Evolutionary conservation across 2,888 invertebrate genomes (phyloP), one percentile per base, ranked within the genome.

Genomic region (Hylaea fasciaria): DNA sequence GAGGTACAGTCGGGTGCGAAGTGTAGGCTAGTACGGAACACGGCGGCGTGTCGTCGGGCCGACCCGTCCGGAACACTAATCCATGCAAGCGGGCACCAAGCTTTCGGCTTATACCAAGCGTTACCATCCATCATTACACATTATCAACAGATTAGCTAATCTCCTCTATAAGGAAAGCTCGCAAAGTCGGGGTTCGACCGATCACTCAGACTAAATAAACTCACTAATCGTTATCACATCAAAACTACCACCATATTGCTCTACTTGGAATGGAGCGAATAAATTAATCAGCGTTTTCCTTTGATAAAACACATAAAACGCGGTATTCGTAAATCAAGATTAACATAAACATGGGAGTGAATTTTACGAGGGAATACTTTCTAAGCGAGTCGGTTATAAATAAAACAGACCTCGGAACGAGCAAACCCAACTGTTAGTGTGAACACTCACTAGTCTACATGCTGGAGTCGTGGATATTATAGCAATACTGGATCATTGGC

Each of bases 71-170:
- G 46, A 59, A 74, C 76, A 73, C 73, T 63, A 67, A 68, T 72
- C 73, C 83, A 81, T 81, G 83, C 82, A 78, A 73, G 72, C 68
- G 73, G 66, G 67, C 72, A 71, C 63, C 77, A 76, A 76, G 77
- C 77, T 68, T 62, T 70, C 68, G 69, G 64, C 66, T 66, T 66
- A 22, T 22, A 71, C 64, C 71, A 70, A 68, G 74, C 70, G 45
- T 69, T 69, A 69, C 66, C 57, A 68, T 51, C 52, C 57, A 29
- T 37, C 43, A 40, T 40, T 13, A 40, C n/a, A 28, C 17, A 44
- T 50, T 3, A 14, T 43, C 43, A 35, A 35, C 13, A 22, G 32
- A 41, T 46, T 45, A 29, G 13, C 56, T 50, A 35, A 39, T 22
- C 32, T 29, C 12, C 16, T 39, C 50, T 17, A 40, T 39, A 40